Percentiles rank a stretch among this genome's conserved stretches.
phyloP scores from a whole-genome alignment of 2,113 vertebrate genomes.

The Chelonoidis abingdonii region DNA sequence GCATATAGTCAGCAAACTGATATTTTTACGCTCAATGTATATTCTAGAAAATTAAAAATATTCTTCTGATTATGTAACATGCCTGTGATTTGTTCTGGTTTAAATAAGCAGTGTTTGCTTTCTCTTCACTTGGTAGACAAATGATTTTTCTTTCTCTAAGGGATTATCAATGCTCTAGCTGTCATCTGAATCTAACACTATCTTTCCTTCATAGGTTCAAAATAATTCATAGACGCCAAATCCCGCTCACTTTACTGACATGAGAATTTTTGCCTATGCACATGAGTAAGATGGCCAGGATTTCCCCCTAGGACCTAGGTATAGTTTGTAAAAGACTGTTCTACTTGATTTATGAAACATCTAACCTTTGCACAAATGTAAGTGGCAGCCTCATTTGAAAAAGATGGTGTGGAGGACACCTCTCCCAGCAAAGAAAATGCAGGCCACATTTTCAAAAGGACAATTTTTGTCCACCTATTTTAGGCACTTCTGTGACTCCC shows the following conservation, averaged over 20 bases:
- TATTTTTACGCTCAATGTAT: background rate
- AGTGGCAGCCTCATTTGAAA: background rate
- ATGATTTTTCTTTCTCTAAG: background rate
- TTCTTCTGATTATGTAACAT: background rate
- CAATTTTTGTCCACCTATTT: background rate
- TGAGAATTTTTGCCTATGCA: background rate
- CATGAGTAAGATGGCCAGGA: background rate
- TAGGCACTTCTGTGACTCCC: background rate
- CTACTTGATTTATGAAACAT: background rate
- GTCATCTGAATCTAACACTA: background rate
- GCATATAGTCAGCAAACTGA: background rate
- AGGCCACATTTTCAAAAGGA: background rate
- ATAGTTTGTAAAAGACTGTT: background rate
- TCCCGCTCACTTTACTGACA: background rate
- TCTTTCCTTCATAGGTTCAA: background rate
- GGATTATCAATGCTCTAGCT: background rate
- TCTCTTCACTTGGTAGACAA: background rate
- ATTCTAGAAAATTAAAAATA: background rate
- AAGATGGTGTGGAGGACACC: accelerated
- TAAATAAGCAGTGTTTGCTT: accelerated
- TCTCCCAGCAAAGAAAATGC: background rate
- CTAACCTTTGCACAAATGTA: background rate
- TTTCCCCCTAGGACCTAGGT: background rate
- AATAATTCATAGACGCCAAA: background rate
- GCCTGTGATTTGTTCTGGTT: background rate